Percentiles rank a stretch among this genome's conserved stretches.
These are phyloP conservation scores for Mormyrus hasselquistii DNA, from an alignment of 2,797 vertebrate species.

Conservation along the genomic window DNA sequence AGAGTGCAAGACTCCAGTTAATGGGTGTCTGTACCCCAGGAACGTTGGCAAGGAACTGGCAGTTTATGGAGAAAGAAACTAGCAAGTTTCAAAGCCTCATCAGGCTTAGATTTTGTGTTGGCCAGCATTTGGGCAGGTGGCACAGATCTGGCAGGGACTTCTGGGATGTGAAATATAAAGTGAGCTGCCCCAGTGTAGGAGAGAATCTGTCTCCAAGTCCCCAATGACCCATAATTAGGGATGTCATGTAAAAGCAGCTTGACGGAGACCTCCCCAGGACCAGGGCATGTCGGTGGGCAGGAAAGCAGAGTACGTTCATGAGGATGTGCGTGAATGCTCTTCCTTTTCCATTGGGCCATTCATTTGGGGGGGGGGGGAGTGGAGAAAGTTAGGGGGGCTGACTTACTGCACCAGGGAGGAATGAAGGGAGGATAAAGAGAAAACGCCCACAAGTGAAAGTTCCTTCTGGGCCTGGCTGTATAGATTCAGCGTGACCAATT, in stretches of 20 bases:
- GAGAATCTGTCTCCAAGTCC: neutral
- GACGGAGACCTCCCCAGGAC: neutral
- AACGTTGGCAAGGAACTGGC: neutral
- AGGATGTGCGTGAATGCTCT: neutral
- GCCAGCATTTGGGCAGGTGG: neutral
- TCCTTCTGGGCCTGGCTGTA: slow-evolving; percentile 54
- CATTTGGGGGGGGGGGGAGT: neutral
- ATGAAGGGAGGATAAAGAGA: slow-evolving; percentile 17
- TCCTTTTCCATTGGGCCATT: no score
- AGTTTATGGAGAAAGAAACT: neutral
- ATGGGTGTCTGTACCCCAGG: neutral
- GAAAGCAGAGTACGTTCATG: neutral
- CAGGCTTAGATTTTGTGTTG: neutral
- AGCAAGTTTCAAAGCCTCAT: neutral
- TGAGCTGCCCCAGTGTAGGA: neutral
- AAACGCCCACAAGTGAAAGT: slow-evolving; percentile 44
- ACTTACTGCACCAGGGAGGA: slow-evolving; percentile 26
- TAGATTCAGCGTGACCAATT: slow-evolving; percentile 63
- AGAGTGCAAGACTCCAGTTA: neutral
- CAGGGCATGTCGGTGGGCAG: neutral
- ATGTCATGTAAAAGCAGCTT: neutral
- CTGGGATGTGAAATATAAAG: neutral
- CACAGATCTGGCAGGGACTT: neutral
- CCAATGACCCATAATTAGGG: neutral
- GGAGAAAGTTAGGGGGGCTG: neutral